Conservation (phyloP, 1,140 invertebrate species). For the Lordiphosa mommai region DNA sequence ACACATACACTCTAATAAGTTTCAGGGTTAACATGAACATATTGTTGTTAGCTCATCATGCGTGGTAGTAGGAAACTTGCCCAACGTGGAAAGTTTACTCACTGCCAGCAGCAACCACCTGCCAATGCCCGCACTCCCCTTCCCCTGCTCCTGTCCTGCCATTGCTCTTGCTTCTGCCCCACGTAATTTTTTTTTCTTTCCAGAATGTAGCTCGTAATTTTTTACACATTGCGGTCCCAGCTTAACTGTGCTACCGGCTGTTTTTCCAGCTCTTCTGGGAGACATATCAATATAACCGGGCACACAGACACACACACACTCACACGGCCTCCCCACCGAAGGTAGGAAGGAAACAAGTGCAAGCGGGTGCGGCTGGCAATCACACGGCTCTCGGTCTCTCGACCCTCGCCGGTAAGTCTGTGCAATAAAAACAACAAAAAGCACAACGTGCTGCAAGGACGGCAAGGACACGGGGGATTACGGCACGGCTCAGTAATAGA, state of each 20-base stretch:
- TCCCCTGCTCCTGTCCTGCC: background rate
- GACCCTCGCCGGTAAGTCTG: conserved; percentile 29
- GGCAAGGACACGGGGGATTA: conserved; percentile 45
- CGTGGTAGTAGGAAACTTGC: conserved; percentile 15
- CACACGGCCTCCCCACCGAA: conserved; percentile 12
- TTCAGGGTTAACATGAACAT: conserved; percentile 78
- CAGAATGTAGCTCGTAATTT: conserved; percentile 67
- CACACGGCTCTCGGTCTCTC: conserved; percentile 32
- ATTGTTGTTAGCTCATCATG: conserved; percentile 65
- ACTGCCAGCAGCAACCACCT: conserved; percentile 36
- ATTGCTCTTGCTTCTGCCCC: conserved; percentile 8
- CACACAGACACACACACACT: conserved; percentile 7
- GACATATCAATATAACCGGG: conserved; percentile 68
- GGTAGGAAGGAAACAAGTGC: conserved; percentile 49
- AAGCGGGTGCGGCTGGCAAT: conserved; percentile 40
- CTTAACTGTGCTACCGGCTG: conserved; percentile 62
- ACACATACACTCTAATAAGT: conserved; percentile 31
- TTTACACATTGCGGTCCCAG: conserved; percentile 75
- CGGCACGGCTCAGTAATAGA: conserved; percentile 57
- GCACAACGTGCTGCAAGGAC: conserved; percentile 43
- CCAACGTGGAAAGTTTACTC: background rate
- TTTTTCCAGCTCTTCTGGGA: conserved; percentile 70
- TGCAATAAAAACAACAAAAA: conserved; percentile 68
- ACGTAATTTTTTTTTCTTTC: conserved; percentile 21
- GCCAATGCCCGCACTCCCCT: conserved; percentile 21